Evolutionary conservation across 1,140 invertebrate genomes (phyloP).

Genomic region (Melitaea cinxia): DNA sequence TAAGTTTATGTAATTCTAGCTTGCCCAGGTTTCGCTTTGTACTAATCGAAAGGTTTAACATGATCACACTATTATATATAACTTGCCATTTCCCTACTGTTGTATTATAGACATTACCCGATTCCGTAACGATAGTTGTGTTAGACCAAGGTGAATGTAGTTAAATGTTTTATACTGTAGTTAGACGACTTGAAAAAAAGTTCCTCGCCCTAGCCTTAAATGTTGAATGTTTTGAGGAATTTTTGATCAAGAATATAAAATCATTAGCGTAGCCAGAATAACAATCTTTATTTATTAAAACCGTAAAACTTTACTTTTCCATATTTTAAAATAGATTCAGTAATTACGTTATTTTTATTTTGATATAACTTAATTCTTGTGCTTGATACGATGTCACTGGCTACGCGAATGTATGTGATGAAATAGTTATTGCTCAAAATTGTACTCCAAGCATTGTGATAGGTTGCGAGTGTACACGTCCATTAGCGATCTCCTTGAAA

Average conservation of each 20-base stretch:
- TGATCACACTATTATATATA: conserved; percentile 31
- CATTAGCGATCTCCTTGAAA: conserved; percentile 38
- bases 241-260: conserved; percentile 10
- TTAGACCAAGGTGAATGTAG: background rate
- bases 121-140: conserved; percentile 4
- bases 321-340: no score
- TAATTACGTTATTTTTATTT: no score
- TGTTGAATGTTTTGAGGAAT: conserved; percentile 11
- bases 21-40: conserved; percentile 47
- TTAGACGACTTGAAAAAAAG: conserved; percentile 1
- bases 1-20: conserved; percentile 37
- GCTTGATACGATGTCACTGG: background rate
- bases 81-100: conserved; percentile 41
- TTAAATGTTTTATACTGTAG: conserved; percentile 8
- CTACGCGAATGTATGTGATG: background rate
- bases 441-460: conserved; percentile 46
- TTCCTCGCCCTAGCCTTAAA: conserved; percentile 12
- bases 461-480: conserved; percentile 35
- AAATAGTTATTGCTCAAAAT: conserved; percentile 61
- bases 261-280: background rate
- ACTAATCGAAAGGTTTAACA: conserved; percentile 19
- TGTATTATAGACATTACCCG: conserved; percentile 16
- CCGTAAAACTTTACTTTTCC: background rate
- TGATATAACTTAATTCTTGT: background rate
- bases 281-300: background rate